Evolutionary conservation across 2,113 vertebrate species (phyloP), one percentile per base, ranked within the genome.

Genomic region (Fregetta grallaria): DNA sequence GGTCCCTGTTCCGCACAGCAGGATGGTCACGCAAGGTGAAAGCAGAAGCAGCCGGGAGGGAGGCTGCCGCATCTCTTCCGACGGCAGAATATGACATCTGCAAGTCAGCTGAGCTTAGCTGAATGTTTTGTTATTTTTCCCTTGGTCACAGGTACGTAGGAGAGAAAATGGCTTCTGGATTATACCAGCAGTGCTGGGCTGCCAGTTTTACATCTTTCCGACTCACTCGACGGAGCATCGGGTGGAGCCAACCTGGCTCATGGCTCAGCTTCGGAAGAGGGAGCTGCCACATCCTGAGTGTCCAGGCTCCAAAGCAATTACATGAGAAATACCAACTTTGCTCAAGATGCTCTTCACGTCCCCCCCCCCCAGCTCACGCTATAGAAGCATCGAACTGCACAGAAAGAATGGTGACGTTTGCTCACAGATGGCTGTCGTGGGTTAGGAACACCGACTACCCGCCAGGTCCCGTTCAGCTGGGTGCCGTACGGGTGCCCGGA

Each of bases 401-500:
- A 67, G 76, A n/a, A 71, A 12, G 18, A 32, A 6, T 1, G 1
- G 49, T 49, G 67, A 42, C 1, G 0, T 5, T 72, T 59, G 53
- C 55, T 74, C 50, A 7, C 36, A 44, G 56, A 2, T 15, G 40
- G 16, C 62, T 20, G 63, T 23, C 2, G 2, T 25, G 49, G 27
- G 8, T 45, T 6, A 27, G 73, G 3, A n/a, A 32, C 10, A 25
- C 25, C 70, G 63, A 5, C 34, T 20, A 4, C 58, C 30, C 38
- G 5, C 11, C 27, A 11, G 62, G n/a, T 45, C 52, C 72, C 13
- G 63, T 1, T 13, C 42, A 42, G 62, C 53, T 50, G 49, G 26
- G 82, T 25, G 78, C 66, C 52, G 20, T 38, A 16, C 3, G 1
- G n/a, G 21, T 3, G 13, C 47, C 7, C 0, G 5, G 58, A n/a